These are phyloP conservation scores for Steinernema khuongi DNA, from an alignment of 1,140 invertebrate species.

Conservation along the genomic window DNA sequence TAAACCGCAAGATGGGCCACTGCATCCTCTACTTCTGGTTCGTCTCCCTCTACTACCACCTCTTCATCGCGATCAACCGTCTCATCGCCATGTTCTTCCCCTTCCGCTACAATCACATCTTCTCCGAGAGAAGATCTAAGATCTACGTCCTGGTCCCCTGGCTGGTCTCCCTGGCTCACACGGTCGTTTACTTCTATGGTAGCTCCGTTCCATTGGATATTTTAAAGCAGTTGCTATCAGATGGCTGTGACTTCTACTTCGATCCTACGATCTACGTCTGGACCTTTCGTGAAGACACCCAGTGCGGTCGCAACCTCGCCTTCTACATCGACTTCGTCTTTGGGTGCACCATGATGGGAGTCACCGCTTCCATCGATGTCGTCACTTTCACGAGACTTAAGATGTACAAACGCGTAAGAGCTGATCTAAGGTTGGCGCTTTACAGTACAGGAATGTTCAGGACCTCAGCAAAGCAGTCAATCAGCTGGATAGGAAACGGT, in stretches of 20 bases:
- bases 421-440: background rate
- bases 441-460: background rate
- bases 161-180: background rate
- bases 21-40: conserved; percentile 18
- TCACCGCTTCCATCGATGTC: background rate
- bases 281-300: background rate
- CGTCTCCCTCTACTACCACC: background rate
- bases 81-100: conserved; percentile 19
- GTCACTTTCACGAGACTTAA: background rate
- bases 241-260: conserved; percentile 20
- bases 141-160: background rate
- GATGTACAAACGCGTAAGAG: background rate
- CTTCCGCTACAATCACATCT: background rate
- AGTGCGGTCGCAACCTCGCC: background rate
- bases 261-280: background rate
- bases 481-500: background rate
- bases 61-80: background rate
- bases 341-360: background rate
- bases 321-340: conserved; percentile 7
- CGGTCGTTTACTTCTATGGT: conserved; percentile 17
- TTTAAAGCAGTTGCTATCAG: background rate
- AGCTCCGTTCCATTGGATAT: background rate
- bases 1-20: conserved; percentile 19
- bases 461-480: background rate
- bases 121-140: background rate